These are phyloP conservation scores for Dendrolimus houi DNA, from an alignment of 2,888 invertebrate species.

Conservation along the genomic window DNA sequence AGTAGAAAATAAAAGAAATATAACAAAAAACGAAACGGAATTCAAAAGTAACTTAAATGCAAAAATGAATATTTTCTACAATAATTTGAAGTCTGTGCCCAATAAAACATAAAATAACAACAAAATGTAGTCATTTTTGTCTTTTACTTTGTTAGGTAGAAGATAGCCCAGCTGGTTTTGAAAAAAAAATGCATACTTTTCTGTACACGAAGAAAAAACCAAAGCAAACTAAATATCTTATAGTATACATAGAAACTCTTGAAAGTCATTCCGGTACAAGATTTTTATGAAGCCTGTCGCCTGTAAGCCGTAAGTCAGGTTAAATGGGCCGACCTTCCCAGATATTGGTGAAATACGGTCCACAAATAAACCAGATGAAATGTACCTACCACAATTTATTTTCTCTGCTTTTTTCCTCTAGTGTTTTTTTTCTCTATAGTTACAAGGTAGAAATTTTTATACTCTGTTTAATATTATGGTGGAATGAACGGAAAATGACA, in stretches of 20 bases:
- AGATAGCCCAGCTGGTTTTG: too few relatives aligned
- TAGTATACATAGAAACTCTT: not conserved
- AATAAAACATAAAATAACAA: too few relatives aligned
- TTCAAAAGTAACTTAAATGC: too few relatives aligned
- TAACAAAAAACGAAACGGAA: too few relatives aligned
- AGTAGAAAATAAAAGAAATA: too few relatives aligned
- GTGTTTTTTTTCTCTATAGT: not conserved
- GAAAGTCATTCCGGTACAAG: constrained; percentile 2
- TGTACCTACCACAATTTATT: constrained; percentile 1
- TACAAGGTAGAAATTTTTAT: not conserved
- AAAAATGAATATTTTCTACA: too few relatives aligned
- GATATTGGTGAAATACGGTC: constrained; percentile 56
- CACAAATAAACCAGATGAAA: constrained; percentile 28
- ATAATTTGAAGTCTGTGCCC: too few relatives aligned
- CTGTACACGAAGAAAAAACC: not conserved
- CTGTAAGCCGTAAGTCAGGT: constrained; percentile 43
- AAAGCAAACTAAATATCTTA: not conserved
- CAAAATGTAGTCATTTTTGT: too few relatives aligned
- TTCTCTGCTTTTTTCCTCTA: not conserved
- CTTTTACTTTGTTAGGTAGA: too few relatives aligned
- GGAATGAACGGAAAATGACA: too few relatives aligned
- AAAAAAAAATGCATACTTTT: too few relatives aligned
- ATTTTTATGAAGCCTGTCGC: constrained; percentile 41
- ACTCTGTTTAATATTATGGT: too few relatives aligned
- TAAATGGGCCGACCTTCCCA: constrained; percentile 48